Base-by-base conservation (phyloP, 2,797 vertebrate genomes). In the Tadarida brasiliensis region DNA sequence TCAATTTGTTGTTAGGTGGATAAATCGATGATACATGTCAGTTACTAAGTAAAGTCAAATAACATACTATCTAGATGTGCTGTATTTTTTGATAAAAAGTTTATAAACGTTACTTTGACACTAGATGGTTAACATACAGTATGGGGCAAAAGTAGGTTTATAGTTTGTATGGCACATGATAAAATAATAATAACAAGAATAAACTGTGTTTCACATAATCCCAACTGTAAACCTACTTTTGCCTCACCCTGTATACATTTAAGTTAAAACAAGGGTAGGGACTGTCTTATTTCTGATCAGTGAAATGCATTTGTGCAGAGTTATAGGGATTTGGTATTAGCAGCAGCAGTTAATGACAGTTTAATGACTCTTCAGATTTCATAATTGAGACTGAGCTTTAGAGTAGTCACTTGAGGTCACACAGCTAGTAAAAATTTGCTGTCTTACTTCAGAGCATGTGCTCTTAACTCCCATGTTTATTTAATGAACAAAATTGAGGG, bases 41-140 rank as follows among this genome's bases (percentile, higher is more conserved):
- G 12, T 95, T 85, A 54, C 56, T 90, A 76, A 83, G 67, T 47
- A 47, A 84, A 82, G 44, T 65, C n/a, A 96, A 49, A 11, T 67
- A 78, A 51, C 47, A 65, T 65, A 74, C 24, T 95, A 30, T 15
- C 11, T 87, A 91, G 59, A 44, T 83, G 14, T 78, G 9, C 9
- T 90, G 0, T 54, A n/a, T n/a, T 56, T 95, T 76, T 81, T 93
- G 28, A 65, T 94, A 71, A 47, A 73, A 70, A 19, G 71, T 78
- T 84, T 93, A n/a, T 71, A 94, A 68, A 47, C 77, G 35, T 90
- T 63, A 35, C 6, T 86, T 84, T 94, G 82, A 78, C 90, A 95
- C 11, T 77, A n/a, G 35, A 24, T 49, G 9, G 59, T 30, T 95
- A 80, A 90, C 10, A 63, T 78, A 49, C 11, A 49, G 71, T 12